Conservation (phyloP, 2,888 invertebrate genomes). For the Tenthredo scrophulariae region DNA sequence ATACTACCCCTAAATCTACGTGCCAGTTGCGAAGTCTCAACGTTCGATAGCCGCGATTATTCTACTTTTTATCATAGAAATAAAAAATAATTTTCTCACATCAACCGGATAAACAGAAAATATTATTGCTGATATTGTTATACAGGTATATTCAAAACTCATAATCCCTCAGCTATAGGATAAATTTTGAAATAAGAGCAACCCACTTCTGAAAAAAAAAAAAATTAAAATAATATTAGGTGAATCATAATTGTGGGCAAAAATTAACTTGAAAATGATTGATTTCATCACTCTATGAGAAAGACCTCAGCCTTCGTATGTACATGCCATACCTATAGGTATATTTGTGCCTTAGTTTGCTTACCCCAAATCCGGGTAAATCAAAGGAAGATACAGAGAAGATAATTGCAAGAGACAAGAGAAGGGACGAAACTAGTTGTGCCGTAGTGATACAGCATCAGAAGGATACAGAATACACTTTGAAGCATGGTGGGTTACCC, state of each 20-base stretch:
- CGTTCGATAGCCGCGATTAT: not conserved
- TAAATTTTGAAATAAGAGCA: too few relatives aligned
- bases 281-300: not conserved
- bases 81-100: too few relatives aligned
- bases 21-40: not conserved
- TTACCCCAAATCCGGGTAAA: not conserved
- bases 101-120: too few relatives aligned
- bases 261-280: too few relatives aligned
- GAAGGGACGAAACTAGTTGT: not conserved
- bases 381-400: not conserved
- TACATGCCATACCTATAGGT: too few relatives aligned
- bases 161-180: too few relatives aligned
- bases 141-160: too few relatives aligned
- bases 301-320: not conserved
- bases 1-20: not conserved
- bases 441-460: not conserved
- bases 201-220: too few relatives aligned
- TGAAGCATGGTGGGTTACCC: slow-evolving; percentile 25
- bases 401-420: not conserved
- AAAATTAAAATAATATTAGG: too few relatives aligned
- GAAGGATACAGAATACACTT: slow-evolving; percentile 33
- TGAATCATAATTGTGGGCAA: too few relatives aligned
- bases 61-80: not conserved
- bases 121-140: too few relatives aligned
- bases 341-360: not conserved